Evolutionary conservation across 2,888 invertebrate genomes (phyloP), one percentile per base, ranked within the genome.

Genomic region (Drosophila neonasuta): DNA sequence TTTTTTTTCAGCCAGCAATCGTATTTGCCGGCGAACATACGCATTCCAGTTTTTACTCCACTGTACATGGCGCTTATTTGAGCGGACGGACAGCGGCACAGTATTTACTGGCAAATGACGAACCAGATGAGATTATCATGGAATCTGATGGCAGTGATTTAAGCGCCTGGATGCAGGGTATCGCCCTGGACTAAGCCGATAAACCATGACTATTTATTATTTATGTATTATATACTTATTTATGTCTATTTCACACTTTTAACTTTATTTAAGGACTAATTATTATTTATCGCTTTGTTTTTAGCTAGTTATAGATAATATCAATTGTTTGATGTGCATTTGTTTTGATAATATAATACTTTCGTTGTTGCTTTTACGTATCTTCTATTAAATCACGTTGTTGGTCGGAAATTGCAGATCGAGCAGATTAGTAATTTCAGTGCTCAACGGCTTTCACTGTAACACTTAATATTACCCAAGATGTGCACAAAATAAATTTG

Each of bases 21-120:
- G 92, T 96, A 88, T 98, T 98, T 92, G 98, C 97, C 83, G 98
- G 98, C 67, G 98, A 98, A 92, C 98, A 98, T 87, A 97, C 97
- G 45, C 98, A 98, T 92, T 95, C 96, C 88, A 96, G 94, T 90
- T 98, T 97, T 91, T 98, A 98, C 91, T 98, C 97, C 51, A 98
- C 98, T 2, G 97, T 97, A 36, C 98, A 98, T 90, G 98, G 98
- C 50, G 98, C 98, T 39, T 97, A 96, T 88, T 92, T 98, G 58
- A 96, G 96, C 50, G 98, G 98, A 1, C 93, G 96, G 80, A 94
- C 94, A 15, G 96, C 96, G 39, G 96, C 97, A 44, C 95, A 96
- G 89, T 92, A 94, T 55, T 89, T 97, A 48, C 89, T 96, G 52
- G 92, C 92, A 11, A 91, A 93, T 15, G 94, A 94, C 52, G 93